Conservation (phyloP, 2,888 invertebrate genomes). For the Darwinula stevensoni region DNA sequence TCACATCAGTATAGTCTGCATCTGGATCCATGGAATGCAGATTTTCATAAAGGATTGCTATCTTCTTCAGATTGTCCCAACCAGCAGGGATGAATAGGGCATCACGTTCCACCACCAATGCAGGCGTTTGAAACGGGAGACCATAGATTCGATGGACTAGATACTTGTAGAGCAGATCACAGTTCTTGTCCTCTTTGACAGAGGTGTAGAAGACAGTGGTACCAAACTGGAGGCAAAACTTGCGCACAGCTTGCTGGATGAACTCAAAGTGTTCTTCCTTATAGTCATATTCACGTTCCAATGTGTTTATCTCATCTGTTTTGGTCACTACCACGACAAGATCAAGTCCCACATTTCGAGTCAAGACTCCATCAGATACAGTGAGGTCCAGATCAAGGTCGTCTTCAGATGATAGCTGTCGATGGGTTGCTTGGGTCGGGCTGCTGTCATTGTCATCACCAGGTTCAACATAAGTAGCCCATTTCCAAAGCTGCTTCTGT, state of each 20-base stretch:
- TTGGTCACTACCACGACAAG: conserved; percentile 92
- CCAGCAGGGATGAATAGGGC: conserved; percentile 90
- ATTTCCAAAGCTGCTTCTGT: conserved; percentile 34
- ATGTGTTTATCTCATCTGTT: conserved; percentile 86
- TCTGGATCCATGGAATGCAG: conserved; percentile 79
- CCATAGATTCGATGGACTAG: conserved; percentile 87
- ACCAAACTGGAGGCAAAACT: conserved; percentile 85
- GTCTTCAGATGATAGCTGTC: too few relatives aligned
- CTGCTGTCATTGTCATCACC: conserved; percentile 59
- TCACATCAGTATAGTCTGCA: conserved; percentile 59
- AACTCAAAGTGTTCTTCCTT: conserved; percentile 95
- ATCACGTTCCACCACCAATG: conserved; percentile 89
- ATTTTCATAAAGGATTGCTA: conserved; percentile 84
- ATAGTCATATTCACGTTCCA: conserved; percentile 82
- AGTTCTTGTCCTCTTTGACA: conserved; percentile 95
- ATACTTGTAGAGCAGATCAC: conserved; percentile 90
- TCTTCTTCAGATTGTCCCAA: conserved; percentile 97
- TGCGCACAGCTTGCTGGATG: conserved; percentile 86
- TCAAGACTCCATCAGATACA: conserved; percentile 42
- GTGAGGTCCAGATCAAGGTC: conserved; percentile 28
- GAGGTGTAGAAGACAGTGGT: conserved; percentile 88
- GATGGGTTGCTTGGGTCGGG: conserved; percentile 7
- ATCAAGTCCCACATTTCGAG: conserved; percentile 76
- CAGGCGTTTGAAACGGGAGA: conserved; percentile 78
- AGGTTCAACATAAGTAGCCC: conserved; percentile 85